phyloP scores from a whole-genome alignment of 2,888 invertebrate genomes.

The Lutraria lutraria region DNA sequence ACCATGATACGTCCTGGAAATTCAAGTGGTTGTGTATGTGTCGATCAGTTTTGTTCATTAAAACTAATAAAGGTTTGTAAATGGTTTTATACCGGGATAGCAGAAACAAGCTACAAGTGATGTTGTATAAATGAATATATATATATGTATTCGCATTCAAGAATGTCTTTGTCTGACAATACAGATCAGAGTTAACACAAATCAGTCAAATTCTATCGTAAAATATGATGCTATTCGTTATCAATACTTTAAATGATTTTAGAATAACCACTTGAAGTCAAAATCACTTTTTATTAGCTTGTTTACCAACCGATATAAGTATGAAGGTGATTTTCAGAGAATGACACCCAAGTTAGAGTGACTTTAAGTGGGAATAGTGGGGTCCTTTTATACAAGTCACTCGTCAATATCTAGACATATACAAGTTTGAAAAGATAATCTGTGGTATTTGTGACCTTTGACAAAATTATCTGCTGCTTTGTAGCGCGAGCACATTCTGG shows the following conservation, averaged over 20 bases:
- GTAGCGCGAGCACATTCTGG: neutral
- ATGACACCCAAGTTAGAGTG: neutral
- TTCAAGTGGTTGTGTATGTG: too few relatives aligned
- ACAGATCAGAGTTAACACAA: too few relatives aligned
- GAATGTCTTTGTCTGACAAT: too few relatives aligned
- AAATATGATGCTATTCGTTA: neutral
- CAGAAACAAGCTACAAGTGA: too few relatives aligned
- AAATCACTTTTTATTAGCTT: constrained; percentile 8
- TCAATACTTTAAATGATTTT: neutral
- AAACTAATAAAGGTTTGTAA: too few relatives aligned
- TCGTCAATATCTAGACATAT: constrained; percentile 9
- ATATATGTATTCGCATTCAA: too few relatives aligned
- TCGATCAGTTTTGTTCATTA: too few relatives aligned
- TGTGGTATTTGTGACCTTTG: neutral
- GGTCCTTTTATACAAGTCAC: neutral
- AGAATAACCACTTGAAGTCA: constrained; percentile 9
- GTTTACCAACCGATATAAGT: neutral
- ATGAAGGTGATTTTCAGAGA: neutral
- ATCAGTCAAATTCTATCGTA: too few relatives aligned
- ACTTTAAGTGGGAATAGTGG: neutral
- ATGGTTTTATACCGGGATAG: too few relatives aligned
- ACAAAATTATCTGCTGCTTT: neutral
- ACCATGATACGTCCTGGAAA: too few relatives aligned
- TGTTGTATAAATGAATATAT: too few relatives aligned
- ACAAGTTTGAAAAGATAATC: constrained; percentile 7